These are phyloP conservation scores for Chroicocephalus ridibundus DNA, from an alignment of 2,113 vertebrate genomes.

Conservation along the genomic window DNA sequence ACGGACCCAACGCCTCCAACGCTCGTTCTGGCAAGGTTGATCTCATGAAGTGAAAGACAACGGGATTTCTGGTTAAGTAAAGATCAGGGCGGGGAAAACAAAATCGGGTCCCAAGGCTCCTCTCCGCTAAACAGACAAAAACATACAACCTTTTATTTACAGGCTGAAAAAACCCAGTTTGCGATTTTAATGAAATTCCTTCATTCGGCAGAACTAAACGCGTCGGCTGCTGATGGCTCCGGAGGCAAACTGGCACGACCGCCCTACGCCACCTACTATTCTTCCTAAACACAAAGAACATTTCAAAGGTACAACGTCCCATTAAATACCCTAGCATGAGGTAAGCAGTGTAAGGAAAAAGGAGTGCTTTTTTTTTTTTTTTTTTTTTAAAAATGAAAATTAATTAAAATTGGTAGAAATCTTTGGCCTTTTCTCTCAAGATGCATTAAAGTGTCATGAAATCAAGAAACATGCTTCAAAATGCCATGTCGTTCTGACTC, in stretches of 20 bases:
- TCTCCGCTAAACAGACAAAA: neutral
- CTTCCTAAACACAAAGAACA: conserved; percentile 60
- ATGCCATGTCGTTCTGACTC: conserved; percentile 71
- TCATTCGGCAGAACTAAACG: neutral
- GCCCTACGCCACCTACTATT: neutral
- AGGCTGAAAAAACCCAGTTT: neutral
- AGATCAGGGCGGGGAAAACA: neutral
- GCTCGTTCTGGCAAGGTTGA: neutral
- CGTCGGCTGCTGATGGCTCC: neutral
- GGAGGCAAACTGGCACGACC: neutral
- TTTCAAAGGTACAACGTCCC: conserved; percentile 62
- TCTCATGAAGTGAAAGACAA: neutral
- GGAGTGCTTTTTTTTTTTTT: conserved; percentile 66
- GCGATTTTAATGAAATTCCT: neutral
- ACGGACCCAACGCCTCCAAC: neutral
- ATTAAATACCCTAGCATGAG: conserved; percentile 68
- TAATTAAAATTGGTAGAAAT: conserved; percentile 76
- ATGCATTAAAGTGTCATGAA: conserved; percentile 73
- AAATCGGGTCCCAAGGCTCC: neutral
- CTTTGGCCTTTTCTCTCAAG: conserved; percentile 82
- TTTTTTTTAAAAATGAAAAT: conserved; percentile 60
- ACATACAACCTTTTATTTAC: neutral
- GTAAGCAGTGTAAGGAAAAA: conserved; percentile 76
- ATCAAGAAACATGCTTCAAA: conserved; percentile 70
- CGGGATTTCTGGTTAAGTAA: neutral